Conservation (phyloP, 2,888 invertebrate genomes). For the Ashinkailepas kermadecensis region DNA sequence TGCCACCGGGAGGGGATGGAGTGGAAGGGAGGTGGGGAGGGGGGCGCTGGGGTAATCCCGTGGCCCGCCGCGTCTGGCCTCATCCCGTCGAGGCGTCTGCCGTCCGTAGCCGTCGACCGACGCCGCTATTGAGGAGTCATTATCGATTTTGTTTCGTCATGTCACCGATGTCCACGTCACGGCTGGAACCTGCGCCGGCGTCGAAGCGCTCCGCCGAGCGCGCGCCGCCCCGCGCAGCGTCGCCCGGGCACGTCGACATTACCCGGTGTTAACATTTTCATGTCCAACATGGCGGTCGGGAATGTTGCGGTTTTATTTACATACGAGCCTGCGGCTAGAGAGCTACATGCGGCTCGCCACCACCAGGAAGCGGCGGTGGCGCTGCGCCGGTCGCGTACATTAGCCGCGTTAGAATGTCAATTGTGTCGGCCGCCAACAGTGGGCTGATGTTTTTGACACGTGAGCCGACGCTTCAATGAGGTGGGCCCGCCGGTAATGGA, state of each 20-base stretch:
- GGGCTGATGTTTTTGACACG: not conserved
- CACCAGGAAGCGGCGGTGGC: not conserved
- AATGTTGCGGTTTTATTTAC: not conserved
- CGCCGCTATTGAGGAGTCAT: not conserved
- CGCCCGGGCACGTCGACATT: too few relatives aligned
- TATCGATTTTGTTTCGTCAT: not conserved
- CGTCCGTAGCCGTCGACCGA: not conserved
- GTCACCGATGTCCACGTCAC: not conserved
- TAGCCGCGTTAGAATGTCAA: not conserved
- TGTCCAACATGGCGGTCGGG: not conserved
- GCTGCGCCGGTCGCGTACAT: not conserved
- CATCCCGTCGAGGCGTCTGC: not conserved
- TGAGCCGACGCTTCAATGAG: not conserved
- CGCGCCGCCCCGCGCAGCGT: too few relatives aligned
- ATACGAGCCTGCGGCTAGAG: not conserved
- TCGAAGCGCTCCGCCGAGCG: too few relatives aligned
- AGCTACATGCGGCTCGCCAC: not conserved
- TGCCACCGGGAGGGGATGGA: too few relatives aligned
- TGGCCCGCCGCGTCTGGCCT: not conserved
- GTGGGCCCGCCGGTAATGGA: not conserved
- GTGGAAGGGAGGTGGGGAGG: too few relatives aligned
- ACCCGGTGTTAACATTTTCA: not conserved
- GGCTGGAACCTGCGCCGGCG: too few relatives aligned
- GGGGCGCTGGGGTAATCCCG: not conserved
- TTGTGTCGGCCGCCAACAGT: not conserved